Base-by-base conservation (phyloP, 2,797 vertebrate genomes). In the Erithacus rubecula region DNA sequence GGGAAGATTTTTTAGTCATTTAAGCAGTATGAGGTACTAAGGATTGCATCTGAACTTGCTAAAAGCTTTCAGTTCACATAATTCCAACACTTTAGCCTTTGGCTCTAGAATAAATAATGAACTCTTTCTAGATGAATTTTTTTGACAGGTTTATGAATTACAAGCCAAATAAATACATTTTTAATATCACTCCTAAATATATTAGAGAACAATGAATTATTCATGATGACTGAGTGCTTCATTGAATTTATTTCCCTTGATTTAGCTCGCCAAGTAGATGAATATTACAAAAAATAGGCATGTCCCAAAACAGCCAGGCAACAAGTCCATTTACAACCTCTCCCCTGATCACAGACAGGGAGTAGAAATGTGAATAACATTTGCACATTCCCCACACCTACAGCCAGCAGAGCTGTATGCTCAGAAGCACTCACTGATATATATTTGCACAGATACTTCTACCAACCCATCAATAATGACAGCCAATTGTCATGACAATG, bases 141-240 rank as follows among this genome's bases (percentile, higher is more conserved):
- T 92, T 88, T 62, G 37, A 43, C 60, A 80, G 34, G 34, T 69
- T 83, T 93, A 86, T 75, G 59, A 91, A 74, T 70, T 83, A 65
- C 55, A 87, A 51, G 20, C 32, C 24, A 78, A 77, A 59, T 52
- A 91, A 83, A 58, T 60, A 60, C 5, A 41, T 65, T 94, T 72
- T 58, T 78, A 88, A 71, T 83, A 58, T n/a, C 5, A 39, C 8
- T 83, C 12, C 72, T 92, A 78, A 92, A 81, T 44, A 56, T 47
- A 56, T 67, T 74, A 65, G 30, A 85, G 58, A 59, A 43, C 30
- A 74, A 56, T 90, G 22, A 91, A 90, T 93, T 94, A 94, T 83
- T 94, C 59, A 89, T 58, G 32, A 55, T 59, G 62, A 81, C 11
- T 44, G 36, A 96, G 59, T 62, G 21, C 46, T 74, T 87, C 23